phyloP scores from a whole-genome alignment of 2,888 invertebrate genomes.

The Opisthograptis luteolata region DNA sequence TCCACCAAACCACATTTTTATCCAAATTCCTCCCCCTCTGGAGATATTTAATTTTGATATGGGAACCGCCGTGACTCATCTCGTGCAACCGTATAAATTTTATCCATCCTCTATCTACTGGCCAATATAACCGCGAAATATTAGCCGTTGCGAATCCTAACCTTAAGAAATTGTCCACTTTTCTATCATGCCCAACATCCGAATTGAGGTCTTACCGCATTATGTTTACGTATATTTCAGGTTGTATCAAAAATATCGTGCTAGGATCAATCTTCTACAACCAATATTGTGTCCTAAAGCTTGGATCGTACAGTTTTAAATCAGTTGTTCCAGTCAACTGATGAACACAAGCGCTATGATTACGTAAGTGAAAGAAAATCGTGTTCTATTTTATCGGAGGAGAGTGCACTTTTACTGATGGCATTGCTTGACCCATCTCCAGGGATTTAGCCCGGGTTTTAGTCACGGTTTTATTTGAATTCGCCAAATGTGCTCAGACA shows the following conservation, averaged over 20 bases:
- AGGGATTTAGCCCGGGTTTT: constrained; percentile 73
- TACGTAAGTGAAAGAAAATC: constrained; percentile 40
- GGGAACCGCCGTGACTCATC: constrained; percentile 70
- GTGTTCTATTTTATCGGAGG: constrained; percentile 35
- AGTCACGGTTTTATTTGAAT: constrained; percentile 82
- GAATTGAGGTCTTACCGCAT: constrained; percentile 33
- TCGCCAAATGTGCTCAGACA: constrained; percentile 72
- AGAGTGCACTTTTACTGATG: constrained; percentile 36
- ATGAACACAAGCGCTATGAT: constrained; percentile 39
- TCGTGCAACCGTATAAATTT: constrained; percentile 72
- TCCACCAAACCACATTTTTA: constrained; percentile 47
- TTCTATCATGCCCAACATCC: constrained; percentile 29
- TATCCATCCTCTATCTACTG: constrained; percentile 70
- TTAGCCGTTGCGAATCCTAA: constrained; percentile 77
- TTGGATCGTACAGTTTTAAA: constrained; percentile 33
- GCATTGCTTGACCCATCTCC: constrained; percentile 72
- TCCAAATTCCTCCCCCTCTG: constrained; percentile 51
- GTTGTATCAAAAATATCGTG: not conserved
- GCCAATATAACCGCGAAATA: constrained; percentile 80
- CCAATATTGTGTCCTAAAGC: constrained; percentile 24
- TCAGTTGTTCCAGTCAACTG: constrained; percentile 19
- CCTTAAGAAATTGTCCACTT: constrained; percentile 63
- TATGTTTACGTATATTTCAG: not conserved
- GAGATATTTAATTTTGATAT: constrained; percentile 83
- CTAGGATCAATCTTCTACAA: constrained; percentile 11